Evolutionary conservation across 2,888 invertebrate genomes (phyloP), one percentile per base, ranked within the genome.

Genomic region (Drosophila paucipuncta): DNA sequence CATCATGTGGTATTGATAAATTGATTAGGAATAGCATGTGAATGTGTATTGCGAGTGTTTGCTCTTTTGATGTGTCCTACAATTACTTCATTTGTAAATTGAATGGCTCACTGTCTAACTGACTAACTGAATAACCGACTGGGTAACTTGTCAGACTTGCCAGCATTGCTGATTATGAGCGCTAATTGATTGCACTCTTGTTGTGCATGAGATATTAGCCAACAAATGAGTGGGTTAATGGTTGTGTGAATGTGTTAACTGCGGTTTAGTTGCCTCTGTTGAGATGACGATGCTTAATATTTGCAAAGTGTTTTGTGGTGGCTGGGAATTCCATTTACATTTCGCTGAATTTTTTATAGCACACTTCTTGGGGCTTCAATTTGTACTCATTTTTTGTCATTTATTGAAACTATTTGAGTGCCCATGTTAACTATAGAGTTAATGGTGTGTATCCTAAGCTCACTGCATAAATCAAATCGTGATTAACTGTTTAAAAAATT

Each of bases 111-210:
- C 68, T 55, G 67, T 52, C 50, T 66, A 68, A 58, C 55, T 63
- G 61, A 75, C 43, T 59, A 52, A 47, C 39, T 68, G 63, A 35
- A n/a, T 25, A 7, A 18, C 55, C 62, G 58, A 71, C 39, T 59
- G 63, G 37, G 31, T 68, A 58, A 31, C 35, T 25, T 64, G 52
- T 47, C 53, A 61, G 65, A 47, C 52, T 72, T 50, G 28, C 47
- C 39, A 35, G 28, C 54, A 28, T 28, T 47, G 55, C 68, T 73
- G 75, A 80, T 87, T 81, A 83, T 80, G 68, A 82, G 76, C 76
- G 76, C 78, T 88, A 88, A 88, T 89, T 86, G 82, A 88, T 83
- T 82, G 74, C 72, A 79, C 75, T 80, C 39, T 85, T 82, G 75
- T 76, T 77, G 73, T 76, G 76, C 79, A 73, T 71, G 64, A 73